Base-by-base conservation (phyloP, 2,113 vertebrate genomes). In the Lophotis ruficrista region DNA sequence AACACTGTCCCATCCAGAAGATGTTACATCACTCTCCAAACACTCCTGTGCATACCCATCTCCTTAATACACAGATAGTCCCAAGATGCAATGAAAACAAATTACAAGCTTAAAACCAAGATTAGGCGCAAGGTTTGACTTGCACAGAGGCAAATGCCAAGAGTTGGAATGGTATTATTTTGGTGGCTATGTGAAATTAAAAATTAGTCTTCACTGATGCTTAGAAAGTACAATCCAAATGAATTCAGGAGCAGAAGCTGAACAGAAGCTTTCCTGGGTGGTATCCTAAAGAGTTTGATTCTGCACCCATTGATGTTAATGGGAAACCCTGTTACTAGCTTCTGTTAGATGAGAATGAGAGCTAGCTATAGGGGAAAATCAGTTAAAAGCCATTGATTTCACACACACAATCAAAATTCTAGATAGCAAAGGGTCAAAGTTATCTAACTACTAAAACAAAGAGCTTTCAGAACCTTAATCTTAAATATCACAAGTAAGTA, bases 381-480 rank as follows among this genome's bases (percentile, higher is more conserved):
- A 68, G 71, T 64, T 78, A 93, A 89, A 89, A 70, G 25, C 18
- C 33, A 38, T 86, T 37, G 61, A 61, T 96, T 96, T 93, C 77
- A 89, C 71, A 82, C 31, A 78, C 62, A 87, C 53, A 95, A 31
- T 68, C 71, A 89, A 95, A 96, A 97, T 91, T 5, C 87, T 22
- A 87, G 84, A 86, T 62, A 97, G 81, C 15, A 89, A 96, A 89
- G 53, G 21, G 38, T 79, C 73, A 93, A 91, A 77, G 87, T 90
- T 75, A 79, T 69, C 87, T 90, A 97, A 94, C 54, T 56, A 80
- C 72, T 96, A 87, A 96, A 93, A 25, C 22, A 0, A 92, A 86
- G 86, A 70, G 61, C 21, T 93, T 89, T 95, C 78, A 94, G 71
- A 90, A 91, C 5, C 8, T 85, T n/a, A 30, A 3, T 43, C 28